Evolutionary conservation across 2,888 invertebrate genomes (phyloP), one percentile per base, ranked within the genome.

Genomic region (Bellardia bayeri): DNA sequence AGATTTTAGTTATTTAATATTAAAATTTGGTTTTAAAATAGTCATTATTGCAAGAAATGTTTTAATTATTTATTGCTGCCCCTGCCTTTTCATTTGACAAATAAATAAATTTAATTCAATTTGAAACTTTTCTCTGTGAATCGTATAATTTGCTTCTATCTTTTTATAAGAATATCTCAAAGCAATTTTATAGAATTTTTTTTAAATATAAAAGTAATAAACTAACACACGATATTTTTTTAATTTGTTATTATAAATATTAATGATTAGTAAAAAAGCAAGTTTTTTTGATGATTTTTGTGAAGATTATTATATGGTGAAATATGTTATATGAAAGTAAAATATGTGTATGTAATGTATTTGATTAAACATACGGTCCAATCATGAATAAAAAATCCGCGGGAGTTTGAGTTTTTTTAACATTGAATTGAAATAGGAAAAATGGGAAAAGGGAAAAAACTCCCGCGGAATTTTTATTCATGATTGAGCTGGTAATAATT

Each of bases 251-350:
- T 23, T 1, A 23, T 23, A 23, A n/a, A 45, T 49, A 37, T 37
- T 37, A 14, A 58, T 82, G 69, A 78, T 85, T 80, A 75, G 82
- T 82, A 89, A 91, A 90, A 89, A 56, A 69, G 63, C 72, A 89
- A 90, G 90, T 89, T 89, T 72, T 72, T 45, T 85, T 91, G 93
- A 93, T 93, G 93, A 93, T 93, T 93, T 93, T 93, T 92, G 92
- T 92, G 93, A 92, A 91, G 90, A 89, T 79, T 82, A 63, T 81
- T 84, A 68, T 72, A 58, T 83, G 72, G 76, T 78, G 84, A 84
- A 63, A 64, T 76, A 80, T 63, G 84, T 87, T 84, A 51, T 49
- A 84, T 79, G 74, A 74, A 71, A 72, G 13, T 51, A 85, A 71
- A 84, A 66, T 49, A 45, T 56, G 13, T 45, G 40, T 13, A 58